Base-by-base conservation (phyloP, 64 coral and sea anemone species). In the Montipora sp. region DNA sequence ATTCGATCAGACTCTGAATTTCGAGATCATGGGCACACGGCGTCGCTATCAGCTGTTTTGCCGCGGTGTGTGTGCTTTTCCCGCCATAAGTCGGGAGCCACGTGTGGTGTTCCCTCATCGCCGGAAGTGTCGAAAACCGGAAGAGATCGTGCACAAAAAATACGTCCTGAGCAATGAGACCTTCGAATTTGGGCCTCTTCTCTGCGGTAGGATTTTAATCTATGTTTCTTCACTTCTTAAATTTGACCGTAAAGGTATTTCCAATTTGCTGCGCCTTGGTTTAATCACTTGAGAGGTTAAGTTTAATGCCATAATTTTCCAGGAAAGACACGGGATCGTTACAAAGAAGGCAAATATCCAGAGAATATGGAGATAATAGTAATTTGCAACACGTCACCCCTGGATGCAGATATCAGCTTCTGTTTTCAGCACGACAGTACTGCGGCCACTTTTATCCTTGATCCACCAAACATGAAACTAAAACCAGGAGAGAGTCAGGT, bases 1-100 rank as follows among this genome's bases (percentile, higher is more conserved):
- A 84, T 98, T 98, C 57, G 97, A 98, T 75, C 97, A 98, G 75
- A 98, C 97, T 14, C 73, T 98, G 51, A 98, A 98, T 79, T 98
- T 98, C 72, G 97, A 98, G 83, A 73, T 98, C 48, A 93, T 96
- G 81, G 97, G 97, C 13, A 98, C 97, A 46, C 86, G 97, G 59
- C 91, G 97, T 13, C 94, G 97, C 10, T 98, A 98, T 66, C 97
- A 98, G 72, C 69, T 98, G 61, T 98, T 98, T 84, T 98, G 97
- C 65, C 97, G 97, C 83, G 97, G 97, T 47, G 97, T 98, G 14
- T 98, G 97, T n/a, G 94, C 97, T 50, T 98, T 98, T 67, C 97
- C 97, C 19, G 51, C 94, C 16, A 98, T 98, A 61, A 98, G 97
- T 51, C 94, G 97, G 3, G 97, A 98, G 65, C 97, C 97, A 0